Conservation (phyloP, 1,140 invertebrate genomes). For the Diorhabda sublineata region DNA sequence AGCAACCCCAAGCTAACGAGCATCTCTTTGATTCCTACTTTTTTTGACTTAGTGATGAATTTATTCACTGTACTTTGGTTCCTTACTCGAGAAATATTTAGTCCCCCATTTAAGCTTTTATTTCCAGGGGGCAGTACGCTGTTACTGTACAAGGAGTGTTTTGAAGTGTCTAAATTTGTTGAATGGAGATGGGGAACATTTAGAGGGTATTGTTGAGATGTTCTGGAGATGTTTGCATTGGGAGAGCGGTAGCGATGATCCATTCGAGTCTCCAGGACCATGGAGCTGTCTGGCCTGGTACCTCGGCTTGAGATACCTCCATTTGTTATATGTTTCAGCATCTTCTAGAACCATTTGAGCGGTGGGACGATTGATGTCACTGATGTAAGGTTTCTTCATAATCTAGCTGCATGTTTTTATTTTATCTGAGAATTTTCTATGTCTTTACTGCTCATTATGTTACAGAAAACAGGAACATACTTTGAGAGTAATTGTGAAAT, state of each 20-base stretch:
- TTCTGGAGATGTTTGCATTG: constrained; percentile 36
- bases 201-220: constrained; percentile 40
- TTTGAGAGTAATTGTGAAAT: too few species aligned
- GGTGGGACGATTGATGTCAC: constrained; percentile 28
- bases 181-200: constrained; percentile 40
- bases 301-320: constrained; percentile 40
- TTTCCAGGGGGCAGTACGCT: constrained; percentile 45
- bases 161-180: constrained; percentile 53
- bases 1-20: constrained; percentile 81
- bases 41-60: constrained; percentile 48
- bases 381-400: constrained; percentile 36
- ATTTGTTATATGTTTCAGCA: constrained; percentile 47
- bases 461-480: neutral
- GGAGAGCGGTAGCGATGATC: constrained; percentile 35
- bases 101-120: constrained; percentile 51
- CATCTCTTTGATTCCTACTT: constrained; percentile 70
- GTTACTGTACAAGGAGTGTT: constrained; percentile 66
- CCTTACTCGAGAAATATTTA: constrained; percentile 51
- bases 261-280: constrained; percentile 41
- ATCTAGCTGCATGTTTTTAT: constrained; percentile 28
- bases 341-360: constrained; percentile 34
- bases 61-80: constrained; percentile 49
- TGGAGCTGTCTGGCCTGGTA: constrained; percentile 41
- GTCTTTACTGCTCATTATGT: constrained; percentile 12
- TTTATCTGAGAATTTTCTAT: constrained; percentile 17